Evolutionary conservation across 2,113 vertebrate genomes (phyloP), one percentile per base, ranked within the genome.

Genomic region (Sakesphorus luctuosus): DNA sequence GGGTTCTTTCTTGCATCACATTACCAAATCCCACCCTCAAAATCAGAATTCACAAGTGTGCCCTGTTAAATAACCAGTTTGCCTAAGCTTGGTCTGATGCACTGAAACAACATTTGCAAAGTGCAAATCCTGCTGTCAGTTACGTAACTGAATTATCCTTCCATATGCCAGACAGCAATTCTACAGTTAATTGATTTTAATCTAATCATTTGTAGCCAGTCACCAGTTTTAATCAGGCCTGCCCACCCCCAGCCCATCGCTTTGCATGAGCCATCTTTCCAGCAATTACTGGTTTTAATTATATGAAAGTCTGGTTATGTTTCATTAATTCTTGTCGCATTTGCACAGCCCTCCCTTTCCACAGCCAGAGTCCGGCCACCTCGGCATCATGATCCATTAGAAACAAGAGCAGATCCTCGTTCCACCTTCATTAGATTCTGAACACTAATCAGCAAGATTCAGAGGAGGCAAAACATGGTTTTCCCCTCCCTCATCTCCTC

Each of bases 181-280:
- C 93, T 40, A 84, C 87, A 82, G 86, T 97, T 97, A 97, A 97
- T 97, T 97, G 96, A 92, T 96, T 96, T 93, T 96, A 97, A 97
- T 96, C 76, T 96, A 81, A 97, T 97, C 93, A 96, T 82, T 84
- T 84, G 87, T 62, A 97, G 97, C 92, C 94, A 97, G 95, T 59
- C 89, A 49, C 74, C 58, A 40, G 86, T 67, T 97, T 94, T 96
- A 96, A 97, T 96, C 95, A 97, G 35, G 26, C 63, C 90, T 86
- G 53, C 75, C 85, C 50, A 76, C 69, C 78, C 81, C 87, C 89
- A 58, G 76, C 88, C 80, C 89, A 40, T 56, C 33, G 36, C 10
- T 96, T 90, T 77, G 71, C 67, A 26, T 76, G 76, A 89, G 90
- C 85, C 91, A 69, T 87, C 89, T 78, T 62, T 40, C 79, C 87